Evolutionary conservation across 2,113 vertebrate genomes (phyloP), one percentile per base, ranked within the genome.

Genomic region (Diadophis punctatus): DNA sequence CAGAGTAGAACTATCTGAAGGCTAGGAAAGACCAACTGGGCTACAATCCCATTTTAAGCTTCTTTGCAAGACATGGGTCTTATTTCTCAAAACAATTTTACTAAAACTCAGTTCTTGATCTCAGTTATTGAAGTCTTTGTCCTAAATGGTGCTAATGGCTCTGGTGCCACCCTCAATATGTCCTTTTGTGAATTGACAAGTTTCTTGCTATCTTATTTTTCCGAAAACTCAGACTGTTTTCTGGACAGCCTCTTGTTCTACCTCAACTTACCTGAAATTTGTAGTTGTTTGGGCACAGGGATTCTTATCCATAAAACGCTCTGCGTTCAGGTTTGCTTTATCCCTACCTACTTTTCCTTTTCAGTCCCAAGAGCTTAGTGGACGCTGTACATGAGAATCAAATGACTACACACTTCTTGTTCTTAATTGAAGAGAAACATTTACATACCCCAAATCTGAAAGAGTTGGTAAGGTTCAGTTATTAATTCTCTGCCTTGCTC

Each of bases 401-500:
- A 46, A 34, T 56, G 51, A 80, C 27, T 39, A 92, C 86, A 92
- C 90, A 14, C 5, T 9, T 18, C 52, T 4, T 89, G 18, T 92
- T 68, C 0, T 93, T 80, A 27, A 48, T 58, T 43, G 48, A 87
- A 74, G 90, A 55, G 49, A 39, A 27, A 91, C 86, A 93, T 92
- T 56, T 16, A 20, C 3, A 53, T 20, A 48, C 18, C 16, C 27
- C 0, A 43, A n/a, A 20, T 63, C n/a, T 86, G 46, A 43, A 49
- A 52, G 89, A 0, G 84, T 88, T n/a, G 46, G 25, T 93, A 90
- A 1, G 84, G 93, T 90, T 93, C 93, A 95, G 95, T 94, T 93
- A 51, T 90, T 96, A 94, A 93, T 86, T 89, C 93, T 49, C 93
- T 90, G 46, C 30, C 2, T 89, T 88, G 92, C 84, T 91, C 30